Percentiles rank a stretch among this genome's conserved stretches.
These are phyloP conservation scores for Trichopoda pennipes DNA, from an alignment of 2,888 invertebrate genomes.

Conservation along the genomic window DNA sequence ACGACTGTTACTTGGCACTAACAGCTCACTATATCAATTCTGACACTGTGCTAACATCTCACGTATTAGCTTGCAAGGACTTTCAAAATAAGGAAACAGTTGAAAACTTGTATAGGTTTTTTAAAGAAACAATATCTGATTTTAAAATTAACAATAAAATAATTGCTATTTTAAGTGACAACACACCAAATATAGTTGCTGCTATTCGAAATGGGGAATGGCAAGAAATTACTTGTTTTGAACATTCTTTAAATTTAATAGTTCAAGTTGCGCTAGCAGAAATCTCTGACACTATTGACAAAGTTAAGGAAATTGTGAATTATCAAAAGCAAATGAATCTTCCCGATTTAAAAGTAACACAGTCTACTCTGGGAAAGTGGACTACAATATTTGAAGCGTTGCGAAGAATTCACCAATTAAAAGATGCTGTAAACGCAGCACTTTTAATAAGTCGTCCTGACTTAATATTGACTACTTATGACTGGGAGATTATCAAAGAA, in stretches of 20 bases:
- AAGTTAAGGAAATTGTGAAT: not conserved
- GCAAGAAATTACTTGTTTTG: not conserved
- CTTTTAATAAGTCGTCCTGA: not conserved
- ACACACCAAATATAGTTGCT: conserved; percentile 33
- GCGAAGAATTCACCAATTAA: not conserved
- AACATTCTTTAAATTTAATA: conserved; percentile 1
- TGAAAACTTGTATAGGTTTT: conserved; percentile 5
- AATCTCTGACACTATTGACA: not conserved
- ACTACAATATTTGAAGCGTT: not conserved
- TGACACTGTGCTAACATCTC: conserved; percentile 26
- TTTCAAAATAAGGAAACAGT: conserved; percentile 25
- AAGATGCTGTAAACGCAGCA: not conserved
- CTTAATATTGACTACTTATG: not conserved
- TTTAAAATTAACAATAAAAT: conserved; percentile 36
- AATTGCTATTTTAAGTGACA: conserved; percentile 49
- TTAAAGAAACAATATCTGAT: conserved; percentile 8
- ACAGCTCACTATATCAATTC: conserved; percentile 53
- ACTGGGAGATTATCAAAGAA: not conserved
- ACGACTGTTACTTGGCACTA: conserved; percentile 45
- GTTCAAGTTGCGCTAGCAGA: conserved; percentile 5
- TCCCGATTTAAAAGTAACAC: not conserved
- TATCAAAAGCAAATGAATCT: not conserved
- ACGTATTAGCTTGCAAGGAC: conserved; percentile 38
- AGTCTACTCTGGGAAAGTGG: not conserved
- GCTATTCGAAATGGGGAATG: conserved; percentile 8